Conservation (phyloP, 2,888 invertebrate genomes). For the Limnephilus lunatus region DNA sequence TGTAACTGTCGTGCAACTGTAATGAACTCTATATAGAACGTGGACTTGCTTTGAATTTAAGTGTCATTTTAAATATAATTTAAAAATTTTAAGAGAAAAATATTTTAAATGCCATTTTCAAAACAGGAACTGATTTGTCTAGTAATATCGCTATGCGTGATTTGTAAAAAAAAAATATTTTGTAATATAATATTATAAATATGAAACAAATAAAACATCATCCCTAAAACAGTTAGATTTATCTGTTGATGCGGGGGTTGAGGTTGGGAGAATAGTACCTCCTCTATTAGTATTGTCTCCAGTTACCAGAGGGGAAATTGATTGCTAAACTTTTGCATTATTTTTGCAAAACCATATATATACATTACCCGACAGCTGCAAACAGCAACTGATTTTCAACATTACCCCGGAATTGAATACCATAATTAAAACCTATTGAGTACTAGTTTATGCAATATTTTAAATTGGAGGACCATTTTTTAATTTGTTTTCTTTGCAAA, state of each 20-base stretch:
- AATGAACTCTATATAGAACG: too few species aligned
- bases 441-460: neutral
- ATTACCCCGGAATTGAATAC: neutral
- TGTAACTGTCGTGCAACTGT: too few species aligned
- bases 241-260: neutral
- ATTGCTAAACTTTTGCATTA: constrained; percentile 62
- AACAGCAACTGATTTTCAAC: neutral
- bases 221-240: neutral
- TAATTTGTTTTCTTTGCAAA: neutral
- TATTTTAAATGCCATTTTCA: too few species aligned
- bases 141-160: too few species aligned
- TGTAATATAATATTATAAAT: neutral
- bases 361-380: constrained; percentile 40
- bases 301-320: constrained; percentile 57
- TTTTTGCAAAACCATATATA: constrained; percentile 61
- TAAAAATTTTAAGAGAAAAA: too few species aligned
- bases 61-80: too few species aligned
- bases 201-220: neutral
- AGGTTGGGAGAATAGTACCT: constrained; percentile 2
- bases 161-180: neutral
- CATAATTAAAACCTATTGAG: neutral
- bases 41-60: too few species aligned
- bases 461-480: neutral
- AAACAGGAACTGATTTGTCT: too few species aligned
- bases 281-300: constrained; percentile 62